Percentiles rank a stretch among this genome's conserved stretches.
phyloP scores from a whole-genome alignment of 2,888 invertebrate species.

The Patella ulyssiponensis region DNA sequence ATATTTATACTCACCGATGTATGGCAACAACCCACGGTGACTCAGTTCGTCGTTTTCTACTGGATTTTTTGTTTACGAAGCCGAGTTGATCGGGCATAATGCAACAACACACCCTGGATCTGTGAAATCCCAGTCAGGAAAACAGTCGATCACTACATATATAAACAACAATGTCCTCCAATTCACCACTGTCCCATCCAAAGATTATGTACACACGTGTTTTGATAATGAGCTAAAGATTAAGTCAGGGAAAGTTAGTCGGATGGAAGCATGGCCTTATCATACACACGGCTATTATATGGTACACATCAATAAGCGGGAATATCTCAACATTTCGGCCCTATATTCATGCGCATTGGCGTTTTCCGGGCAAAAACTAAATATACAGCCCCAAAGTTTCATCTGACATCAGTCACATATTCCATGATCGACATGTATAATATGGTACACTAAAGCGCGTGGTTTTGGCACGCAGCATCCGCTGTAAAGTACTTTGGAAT shows the following conservation, averaged over 20 bases:
- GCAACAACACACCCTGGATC: conserved; percentile 49
- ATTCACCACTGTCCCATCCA: conserved; percentile 10
- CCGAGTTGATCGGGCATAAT: conserved; percentile 58
- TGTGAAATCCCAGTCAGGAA: conserved; percentile 19
- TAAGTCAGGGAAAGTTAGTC: conserved; percentile 62
- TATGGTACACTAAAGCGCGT: conserved; percentile 43
- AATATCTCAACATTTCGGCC: conserved; percentile 66
- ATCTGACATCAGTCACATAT: conserved; percentile 7
- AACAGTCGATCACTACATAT: not conserved
- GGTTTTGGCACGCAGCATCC: conserved; percentile 55
- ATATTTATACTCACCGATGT: conserved; percentile 43
- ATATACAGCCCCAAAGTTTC: not conserved
- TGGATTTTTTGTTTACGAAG: conserved; percentile 56
- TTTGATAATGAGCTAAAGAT: conserved; percentile 51
- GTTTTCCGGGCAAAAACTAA: conserved; percentile 37
- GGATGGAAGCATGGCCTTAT: conserved; percentile 71
- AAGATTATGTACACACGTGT: conserved; percentile 59
- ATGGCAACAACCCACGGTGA: conserved; percentile 37
- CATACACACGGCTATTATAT: conserved; percentile 70
- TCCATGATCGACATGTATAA: conserved; percentile 24
- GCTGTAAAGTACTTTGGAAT: conserved; percentile 61
- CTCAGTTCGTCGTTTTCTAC: conserved; percentile 41
- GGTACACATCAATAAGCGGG: conserved; percentile 71
- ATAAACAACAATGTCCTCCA: not conserved
- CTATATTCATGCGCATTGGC: conserved; percentile 66